Base-by-base conservation (phyloP, 37 sponge, comb jelly and placozoan species). In the Spongilla lacustris region DNA sequence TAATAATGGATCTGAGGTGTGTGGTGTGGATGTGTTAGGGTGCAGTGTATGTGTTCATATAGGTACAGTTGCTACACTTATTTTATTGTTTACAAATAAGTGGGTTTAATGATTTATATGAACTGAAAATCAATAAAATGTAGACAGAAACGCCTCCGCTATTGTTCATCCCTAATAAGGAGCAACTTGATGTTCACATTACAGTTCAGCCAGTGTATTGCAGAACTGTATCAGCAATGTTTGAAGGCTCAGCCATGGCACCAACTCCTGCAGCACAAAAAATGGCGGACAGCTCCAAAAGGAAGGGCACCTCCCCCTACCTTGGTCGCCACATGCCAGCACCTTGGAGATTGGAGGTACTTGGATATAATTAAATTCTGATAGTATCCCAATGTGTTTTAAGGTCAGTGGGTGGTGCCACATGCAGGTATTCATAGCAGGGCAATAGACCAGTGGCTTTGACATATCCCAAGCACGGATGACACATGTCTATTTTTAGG, bases 371-470 rank as follows among this genome's bases (percentile, higher is more conserved):
- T 92, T 92, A 12, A 93, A 83, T 23, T 77, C 72, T 19, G 29
- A 14, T 8, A 96, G 86, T 12, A 38, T 34, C 0, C 21, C 73
- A 12, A 89, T 36, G 69, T 98, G 99, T 26, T 75, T 32, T 25
- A 78, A 26, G n/a, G 99, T 98, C 14, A 93, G 77, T 24, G 97
- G 97, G 69, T 98, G 97, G 9, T 83, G 25, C 97, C 97, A 96
- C 99, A 98, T 98, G 36, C 78, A 68, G 29, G 99, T 98, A 77
- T 98, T 98, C 99, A 98, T 98, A 25, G 99, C 95, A 8, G 99
- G 97, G 83, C 96, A 98, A 70, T 86, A 93, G 49, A 98, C 48
- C 26, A 98, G 85, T 2, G 99, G 99, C 23, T 85, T 78, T 19
- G 66, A 24, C 26, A 88, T 31, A 80, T 98, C 96, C 99, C 99